Evolutionary conservation across 2,888 invertebrate species (phyloP).

Genomic region (Hyles lineata): DNA sequence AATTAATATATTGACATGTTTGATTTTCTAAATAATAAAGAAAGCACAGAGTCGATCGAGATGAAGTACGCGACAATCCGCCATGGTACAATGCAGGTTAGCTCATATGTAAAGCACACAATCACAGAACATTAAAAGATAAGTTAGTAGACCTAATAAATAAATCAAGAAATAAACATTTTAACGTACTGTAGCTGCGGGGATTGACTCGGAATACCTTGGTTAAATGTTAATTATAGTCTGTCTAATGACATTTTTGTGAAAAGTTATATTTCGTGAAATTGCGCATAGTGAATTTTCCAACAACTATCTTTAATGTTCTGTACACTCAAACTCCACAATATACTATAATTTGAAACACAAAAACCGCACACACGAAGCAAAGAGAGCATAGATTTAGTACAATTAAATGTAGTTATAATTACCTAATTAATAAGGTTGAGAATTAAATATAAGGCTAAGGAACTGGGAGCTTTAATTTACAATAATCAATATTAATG

Average conservation of each 20-base stretch:
- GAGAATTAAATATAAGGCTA: background rate
- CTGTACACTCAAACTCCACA: background rate
- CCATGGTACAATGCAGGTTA: no score
- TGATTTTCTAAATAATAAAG: no score
- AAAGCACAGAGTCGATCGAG: no score
- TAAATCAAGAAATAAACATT: no score
- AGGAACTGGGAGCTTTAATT: slow-evolving; percentile 23
- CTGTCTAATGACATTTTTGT: no score
- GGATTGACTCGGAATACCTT: no score
- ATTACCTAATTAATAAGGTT: background rate
- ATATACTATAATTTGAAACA: background rate
- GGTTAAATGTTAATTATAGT: no score
- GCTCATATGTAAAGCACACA: no score
- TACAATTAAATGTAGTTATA: slow-evolving; percentile 3
- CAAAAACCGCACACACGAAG: background rate
- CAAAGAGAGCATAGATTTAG: slow-evolving; percentile 4
- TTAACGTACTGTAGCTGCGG: no score
- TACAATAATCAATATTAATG: slow-evolving; percentile 3
- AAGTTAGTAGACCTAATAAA: no score
- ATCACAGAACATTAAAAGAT: no score
- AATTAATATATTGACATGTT: background rate
- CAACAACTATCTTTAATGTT: background rate
- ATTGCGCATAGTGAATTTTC: background rate
- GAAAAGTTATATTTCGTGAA: background rate
- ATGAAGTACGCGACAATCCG: no score